Evolutionary conservation across 2,888 invertebrate species (phyloP).

Genomic region (Cryptus armator): DNA sequence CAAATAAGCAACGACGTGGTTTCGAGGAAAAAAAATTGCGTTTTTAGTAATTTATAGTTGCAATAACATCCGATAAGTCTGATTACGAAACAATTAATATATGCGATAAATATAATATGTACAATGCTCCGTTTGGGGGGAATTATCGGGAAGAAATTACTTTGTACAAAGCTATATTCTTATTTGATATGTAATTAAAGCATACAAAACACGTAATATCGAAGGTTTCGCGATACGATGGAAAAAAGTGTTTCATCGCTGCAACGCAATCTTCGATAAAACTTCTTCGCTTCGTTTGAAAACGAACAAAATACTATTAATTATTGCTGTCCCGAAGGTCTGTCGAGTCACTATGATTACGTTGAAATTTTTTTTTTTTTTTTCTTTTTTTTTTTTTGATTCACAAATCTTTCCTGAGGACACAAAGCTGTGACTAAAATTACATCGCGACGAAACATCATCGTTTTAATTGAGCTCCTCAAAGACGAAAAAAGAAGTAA

Average conservation of each 20-base stretch:
- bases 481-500: not conserved
- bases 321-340: conserved; percentile 57
- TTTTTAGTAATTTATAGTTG: conserved; percentile 64
- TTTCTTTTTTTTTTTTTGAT: conserved; percentile 30
- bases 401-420: conserved; percentile 37
- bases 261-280: conserved; percentile 14
- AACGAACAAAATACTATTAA: conserved; percentile 15
- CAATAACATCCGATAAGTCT: conserved; percentile 69
- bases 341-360: conserved; percentile 24
- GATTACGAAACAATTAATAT: conserved; percentile 68
- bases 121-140: conserved; percentile 53
- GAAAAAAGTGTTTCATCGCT: not conserved
- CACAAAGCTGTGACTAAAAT: conserved; percentile 55
- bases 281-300: conserved; percentile 24
- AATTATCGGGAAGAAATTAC: conserved; percentile 58
- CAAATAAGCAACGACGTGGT: conserved; percentile 24
- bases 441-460: conserved; percentile 45
- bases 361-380: conserved; percentile 20
- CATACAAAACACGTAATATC: conserved; percentile 40
- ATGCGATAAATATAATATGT: conserved; percentile 58
- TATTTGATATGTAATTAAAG: conserved; percentile 65
- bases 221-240: conserved; percentile 13
- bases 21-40: conserved; percentile 42
- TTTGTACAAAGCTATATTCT: conserved; percentile 67
- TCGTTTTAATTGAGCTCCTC: conserved; percentile 43